Percentiles rank a stretch among this genome's conserved stretches.
phyloP scores from a whole-genome alignment of 2,888 invertebrate genomes.

The Euplagia quadripunctaria region DNA sequence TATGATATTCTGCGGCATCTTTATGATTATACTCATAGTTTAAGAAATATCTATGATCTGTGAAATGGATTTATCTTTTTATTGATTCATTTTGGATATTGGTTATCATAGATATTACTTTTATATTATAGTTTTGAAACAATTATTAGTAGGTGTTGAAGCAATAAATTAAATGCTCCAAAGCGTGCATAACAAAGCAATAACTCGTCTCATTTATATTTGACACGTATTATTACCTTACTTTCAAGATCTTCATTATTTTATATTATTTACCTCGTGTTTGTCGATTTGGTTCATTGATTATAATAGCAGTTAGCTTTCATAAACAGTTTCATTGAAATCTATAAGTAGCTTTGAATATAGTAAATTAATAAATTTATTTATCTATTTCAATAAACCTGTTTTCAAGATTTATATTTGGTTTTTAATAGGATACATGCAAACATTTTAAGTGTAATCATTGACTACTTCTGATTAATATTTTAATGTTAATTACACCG shows the following conservation, averaged over 20 bases:
- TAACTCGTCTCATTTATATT: conserved; percentile 29
- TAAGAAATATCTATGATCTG: conserved; percentile 43
- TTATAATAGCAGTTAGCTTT: conserved; percentile 22
- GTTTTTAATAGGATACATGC: conserved; percentile 59
- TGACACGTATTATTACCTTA: conserved; percentile 33
- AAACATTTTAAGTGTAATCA: conserved; percentile 48
- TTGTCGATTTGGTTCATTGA: conserved; percentile 21
- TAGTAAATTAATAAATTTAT: conserved; percentile 6
- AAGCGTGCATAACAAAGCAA: conserved; percentile 39
- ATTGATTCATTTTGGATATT: not conserved
- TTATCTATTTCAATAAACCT: conserved; percentile 27
- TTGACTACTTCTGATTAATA: conserved; percentile 37
- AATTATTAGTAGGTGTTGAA: conserved; percentile 37
- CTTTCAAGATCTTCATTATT: conserved; percentile 28
- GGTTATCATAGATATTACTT: conserved; percentile 35
- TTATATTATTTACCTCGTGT: conserved; percentile 27
- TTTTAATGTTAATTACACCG: conserved; percentile 40
- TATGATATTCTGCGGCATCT: conserved; percentile 70
- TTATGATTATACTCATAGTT: conserved; percentile 29
- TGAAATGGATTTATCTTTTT: not conserved
- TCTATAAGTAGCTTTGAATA: conserved; percentile 12
- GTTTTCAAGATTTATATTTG: conserved; percentile 38
- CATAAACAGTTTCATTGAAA: conserved; percentile 24
- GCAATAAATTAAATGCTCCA: conserved; percentile 36
- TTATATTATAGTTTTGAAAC: conserved; percentile 9